phyloP scores from a whole-genome alignment of 1,140 invertebrate genomes.

The Diuraphis noxia region DNA sequence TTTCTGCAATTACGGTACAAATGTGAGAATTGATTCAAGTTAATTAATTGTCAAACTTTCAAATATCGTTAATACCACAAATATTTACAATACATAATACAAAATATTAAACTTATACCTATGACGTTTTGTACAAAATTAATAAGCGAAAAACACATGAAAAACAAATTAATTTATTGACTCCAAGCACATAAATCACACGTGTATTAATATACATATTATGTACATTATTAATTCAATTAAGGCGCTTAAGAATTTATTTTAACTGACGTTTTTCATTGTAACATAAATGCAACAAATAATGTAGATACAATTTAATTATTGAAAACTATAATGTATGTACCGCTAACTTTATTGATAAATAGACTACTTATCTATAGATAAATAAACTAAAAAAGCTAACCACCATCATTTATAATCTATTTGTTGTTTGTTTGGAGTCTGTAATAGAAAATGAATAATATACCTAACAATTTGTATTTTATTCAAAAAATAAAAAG shows the following conservation, averaged over 20 bases:
- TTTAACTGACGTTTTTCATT: background rate
- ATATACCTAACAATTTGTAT: background rate
- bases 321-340: background rate
- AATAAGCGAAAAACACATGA: background rate
- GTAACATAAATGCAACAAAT: background rate
- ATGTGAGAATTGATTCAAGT: background rate
- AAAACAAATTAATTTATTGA: background rate
- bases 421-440: background rate
- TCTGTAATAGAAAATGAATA: background rate
- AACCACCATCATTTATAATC: background rate
- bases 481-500: background rate
- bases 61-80: background rate
- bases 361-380: background rate
- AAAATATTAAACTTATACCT: background rate
- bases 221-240: background rate
- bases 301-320: background rate
- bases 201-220: background rate
- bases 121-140: background rate
- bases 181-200: background rate
- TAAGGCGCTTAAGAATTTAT: background rate
- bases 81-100: background rate
- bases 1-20: background rate
- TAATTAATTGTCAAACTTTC: background rate
- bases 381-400: background rate
- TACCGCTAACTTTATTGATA: background rate